Conservation (phyloP, 2,888 invertebrate genomes). For the Psylliodes chrysocephalus region DNA sequence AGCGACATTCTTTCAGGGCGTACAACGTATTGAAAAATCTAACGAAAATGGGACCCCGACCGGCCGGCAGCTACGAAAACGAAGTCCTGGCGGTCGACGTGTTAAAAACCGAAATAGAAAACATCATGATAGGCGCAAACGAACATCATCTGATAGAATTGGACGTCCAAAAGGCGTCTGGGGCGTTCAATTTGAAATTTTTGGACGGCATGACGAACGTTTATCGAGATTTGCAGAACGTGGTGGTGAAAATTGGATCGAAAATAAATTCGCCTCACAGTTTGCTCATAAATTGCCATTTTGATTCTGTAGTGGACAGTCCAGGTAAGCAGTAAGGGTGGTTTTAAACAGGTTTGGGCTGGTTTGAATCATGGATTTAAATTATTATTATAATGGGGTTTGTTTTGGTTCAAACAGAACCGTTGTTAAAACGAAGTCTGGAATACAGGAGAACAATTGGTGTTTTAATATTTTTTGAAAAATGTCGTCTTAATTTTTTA, state of each 20-base stretch:
- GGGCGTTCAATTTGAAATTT: slow-evolving; percentile 76
- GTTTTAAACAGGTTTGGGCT: too few relatives aligned
- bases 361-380: too few relatives aligned
- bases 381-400: too few relatives aligned
- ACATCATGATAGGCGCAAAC: slow-evolving; percentile 64
- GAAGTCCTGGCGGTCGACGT: slow-evolving; percentile 70
- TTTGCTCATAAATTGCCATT: slow-evolving; percentile 81
- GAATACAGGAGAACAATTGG: too few relatives aligned
- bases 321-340: slow-evolving; percentile 71
- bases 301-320: slow-evolving; percentile 78
- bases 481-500: too few relatives aligned
- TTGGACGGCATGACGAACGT: slow-evolving; percentile 78
- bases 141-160: slow-evolving; percentile 65
- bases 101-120: slow-evolving; percentile 53
- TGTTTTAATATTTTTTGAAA: too few relatives aligned
- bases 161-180: slow-evolving; percentile 73
- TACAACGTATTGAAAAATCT: slow-evolving; percentile 72
- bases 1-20: slow-evolving; percentile 62
- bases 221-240: slow-evolving; percentile 75
- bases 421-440: too few relatives aligned
- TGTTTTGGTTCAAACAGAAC: too few relatives aligned
- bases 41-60: slow-evolving; percentile 71
- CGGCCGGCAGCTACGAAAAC: slow-evolving; percentile 75
- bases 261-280: slow-evolving; percentile 67
- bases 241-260: slow-evolving; percentile 74